Conservation (phyloP, 1,140 invertebrate species). For the Aphaenogaster floridana region DNA sequence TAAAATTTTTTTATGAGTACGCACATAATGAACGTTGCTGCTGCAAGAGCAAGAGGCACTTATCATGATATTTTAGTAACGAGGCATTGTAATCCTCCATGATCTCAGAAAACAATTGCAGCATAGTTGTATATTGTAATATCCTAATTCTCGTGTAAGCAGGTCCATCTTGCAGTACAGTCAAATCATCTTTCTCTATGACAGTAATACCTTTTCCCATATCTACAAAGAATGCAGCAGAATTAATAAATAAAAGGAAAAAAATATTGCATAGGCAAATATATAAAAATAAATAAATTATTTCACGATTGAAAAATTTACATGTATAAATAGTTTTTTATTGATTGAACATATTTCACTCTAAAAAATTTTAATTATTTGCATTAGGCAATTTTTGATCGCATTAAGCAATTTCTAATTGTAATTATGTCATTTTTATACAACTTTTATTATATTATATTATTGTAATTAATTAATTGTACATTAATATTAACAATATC, state of each 20-base stretch:
- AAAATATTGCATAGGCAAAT: neutral
- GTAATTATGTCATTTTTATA: neutral
- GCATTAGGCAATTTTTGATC: neutral
- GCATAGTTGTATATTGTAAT: constrained; percentile 86
- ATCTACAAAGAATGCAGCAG: constrained; percentile 66
- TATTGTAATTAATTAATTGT: neutral
- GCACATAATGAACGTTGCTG: constrained; percentile 93
- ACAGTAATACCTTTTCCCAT: constrained; percentile 78
- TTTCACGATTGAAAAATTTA: neutral
- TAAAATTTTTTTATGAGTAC: constrained; percentile 68
- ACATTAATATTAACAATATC: neutral
- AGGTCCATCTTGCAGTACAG: constrained; percentile 76
- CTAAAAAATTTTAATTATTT: neutral
- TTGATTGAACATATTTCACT: neutral
- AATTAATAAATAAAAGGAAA: neutral
- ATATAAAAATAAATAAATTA: neutral
- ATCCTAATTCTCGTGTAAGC: constrained; percentile 84
- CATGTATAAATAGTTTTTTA: neutral
- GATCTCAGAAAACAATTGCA: constrained; percentile 87
- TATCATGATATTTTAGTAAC: constrained; percentile 91
- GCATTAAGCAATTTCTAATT: neutral
- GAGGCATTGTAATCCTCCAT: constrained; percentile 92
- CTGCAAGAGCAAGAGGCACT: constrained; percentile 92
- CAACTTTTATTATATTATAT: neutral
- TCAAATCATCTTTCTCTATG: constrained; percentile 74